These are phyloP conservation scores for Stegana nigrithorax DNA, from an alignment of 2,888 invertebrate genomes.

Conservation along the genomic window DNA sequence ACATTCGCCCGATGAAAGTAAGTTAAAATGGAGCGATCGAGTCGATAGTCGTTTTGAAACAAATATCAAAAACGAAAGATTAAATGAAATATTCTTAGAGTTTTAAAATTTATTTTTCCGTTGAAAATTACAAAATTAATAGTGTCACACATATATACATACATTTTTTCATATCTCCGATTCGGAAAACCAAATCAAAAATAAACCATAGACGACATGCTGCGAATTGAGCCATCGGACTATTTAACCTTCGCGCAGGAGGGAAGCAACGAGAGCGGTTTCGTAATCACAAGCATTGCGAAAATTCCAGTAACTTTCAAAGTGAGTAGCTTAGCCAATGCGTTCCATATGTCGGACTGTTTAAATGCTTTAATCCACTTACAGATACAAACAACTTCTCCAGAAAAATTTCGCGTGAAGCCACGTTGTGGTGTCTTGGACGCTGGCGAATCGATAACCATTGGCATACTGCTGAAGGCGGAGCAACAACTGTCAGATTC, in stretches of 20 bases:
- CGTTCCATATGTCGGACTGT: not conserved
- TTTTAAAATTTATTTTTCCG: not conserved
- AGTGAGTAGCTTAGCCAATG: conserved; percentile 66
- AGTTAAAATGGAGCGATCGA: conserved; percentile 25
- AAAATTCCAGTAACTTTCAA: conserved; percentile 76
- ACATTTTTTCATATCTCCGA: not conserved
- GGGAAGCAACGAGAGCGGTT: conserved; percentile 71
- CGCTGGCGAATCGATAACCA: conserved; percentile 74
- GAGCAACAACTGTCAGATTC: conserved; percentile 78
- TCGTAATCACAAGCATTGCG: conserved; percentile 79
- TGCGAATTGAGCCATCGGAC: conserved; percentile 77
- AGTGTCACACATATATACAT: not conserved
- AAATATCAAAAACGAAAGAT: not conserved
- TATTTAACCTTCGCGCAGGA: conserved; percentile 76
- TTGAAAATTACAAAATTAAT: not conserved
- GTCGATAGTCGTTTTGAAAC: not conserved
- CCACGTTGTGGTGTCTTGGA: conserved; percentile 85
- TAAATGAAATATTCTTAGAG: not conserved
- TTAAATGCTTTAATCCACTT: not conserved
- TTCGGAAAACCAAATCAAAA: not conserved
- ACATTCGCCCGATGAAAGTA: conserved; percentile 60
- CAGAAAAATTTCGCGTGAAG: conserved; percentile 93
- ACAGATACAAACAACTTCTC: conserved; percentile 94
- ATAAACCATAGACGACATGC: conserved; percentile 73
- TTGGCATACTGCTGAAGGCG: conserved; percentile 81